Base-by-base conservation (phyloP, 1,140 invertebrate genomes). In the Mactra quadrangularis region DNA sequence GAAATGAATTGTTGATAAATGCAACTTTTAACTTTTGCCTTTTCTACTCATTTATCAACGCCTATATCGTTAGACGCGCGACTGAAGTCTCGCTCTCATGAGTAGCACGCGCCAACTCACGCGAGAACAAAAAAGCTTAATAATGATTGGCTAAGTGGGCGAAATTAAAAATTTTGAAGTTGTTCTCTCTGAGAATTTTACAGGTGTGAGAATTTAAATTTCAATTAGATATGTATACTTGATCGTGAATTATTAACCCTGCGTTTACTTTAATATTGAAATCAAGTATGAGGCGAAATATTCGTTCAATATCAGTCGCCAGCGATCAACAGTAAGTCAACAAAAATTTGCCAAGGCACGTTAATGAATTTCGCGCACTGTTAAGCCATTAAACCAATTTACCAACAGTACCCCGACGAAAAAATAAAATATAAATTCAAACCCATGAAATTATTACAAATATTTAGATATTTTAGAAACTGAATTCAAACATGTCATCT, bases 91-190 rank as follows among this genome's bases (percentile, higher is more conserved):
- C 53, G 60, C 53, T 77, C 57, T 52, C 62, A 29, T 59, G 72
- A 29, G 77, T 35, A 35, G 77, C 77, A 81, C 77, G 77, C 77
- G 77, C 47, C 66, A 71, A 22, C 77, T 81, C 38, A 35, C 77
- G 64, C 45, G 41, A 50, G 53, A 71, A 66, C 47, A 66, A 81
- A 77, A 68, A 50, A 35, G 29, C 62, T 41, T 22, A 60, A 45
- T 59, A 68, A 29, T 57, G 76, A 79, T 79, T 79, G 76, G 74
- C 45, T 55, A 64, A 71, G 22, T 66, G 25, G 64, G 17, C 29
- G 25, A 68, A 50, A 68, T 62, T 22, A 72, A 27, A 25, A 9
- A 45, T 19, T 38, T 57, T 72, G 13, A 60, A 62, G 55, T 59
- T 31, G n/a, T n/a, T n/a, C n/a, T 60, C 29, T 76, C 53, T 76